A percentile compares a stretch with the other conserved stretches of the same genome.
Conservation (phyloP, 53 echinoderm and acorn worm genomes). For the Paracentrotus lividus region DNA sequence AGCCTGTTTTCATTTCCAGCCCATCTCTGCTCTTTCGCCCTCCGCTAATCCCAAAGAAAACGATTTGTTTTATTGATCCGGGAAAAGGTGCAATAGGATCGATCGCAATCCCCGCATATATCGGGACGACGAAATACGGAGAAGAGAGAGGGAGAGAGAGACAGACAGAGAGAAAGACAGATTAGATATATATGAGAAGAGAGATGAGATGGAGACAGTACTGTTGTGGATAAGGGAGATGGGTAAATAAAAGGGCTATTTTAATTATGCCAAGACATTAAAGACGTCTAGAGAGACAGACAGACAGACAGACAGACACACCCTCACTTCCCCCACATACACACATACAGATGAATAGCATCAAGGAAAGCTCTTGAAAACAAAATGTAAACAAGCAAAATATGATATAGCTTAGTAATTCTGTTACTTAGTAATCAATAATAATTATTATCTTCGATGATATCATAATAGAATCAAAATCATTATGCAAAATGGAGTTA, state of each 20-base stretch:
- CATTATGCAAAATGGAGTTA: too few relatives aligned
- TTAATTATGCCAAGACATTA: not conserved
- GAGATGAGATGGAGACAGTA: not conserved
- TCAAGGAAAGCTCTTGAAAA: too few relatives aligned
- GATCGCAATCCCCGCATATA: slow-evolving; percentile 16
- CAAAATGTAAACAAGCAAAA: too few relatives aligned
- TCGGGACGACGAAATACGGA: not conserved
- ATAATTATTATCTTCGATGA: too few relatives aligned
- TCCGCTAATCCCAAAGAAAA: slow-evolving; percentile 69
- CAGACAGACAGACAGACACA: not conserved
- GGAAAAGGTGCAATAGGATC: slow-evolving; percentile 57
- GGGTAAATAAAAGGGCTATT: not conserved
- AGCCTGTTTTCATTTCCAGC: slow-evolving; percentile 44
- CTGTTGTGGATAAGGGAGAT: not conserved
- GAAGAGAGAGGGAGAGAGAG: not conserved
- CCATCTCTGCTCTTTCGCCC: slow-evolving; percentile 45
- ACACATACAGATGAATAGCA: not conserved
- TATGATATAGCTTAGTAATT: too few relatives aligned
- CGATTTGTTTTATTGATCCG: slow-evolving; percentile 67
- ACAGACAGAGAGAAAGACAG: not conserved
- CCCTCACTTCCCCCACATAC: too few relatives aligned
- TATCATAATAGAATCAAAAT: too few relatives aligned
- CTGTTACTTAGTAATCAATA: too few relatives aligned
- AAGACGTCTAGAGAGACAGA: not conserved
- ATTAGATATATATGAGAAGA: too few relatives aligned